Percentiles rank a stretch among this genome's conserved stretches.
phyloP scores from a whole-genome alignment of 2,888 invertebrate species.

The Nephrotoma flavescens region DNA sequence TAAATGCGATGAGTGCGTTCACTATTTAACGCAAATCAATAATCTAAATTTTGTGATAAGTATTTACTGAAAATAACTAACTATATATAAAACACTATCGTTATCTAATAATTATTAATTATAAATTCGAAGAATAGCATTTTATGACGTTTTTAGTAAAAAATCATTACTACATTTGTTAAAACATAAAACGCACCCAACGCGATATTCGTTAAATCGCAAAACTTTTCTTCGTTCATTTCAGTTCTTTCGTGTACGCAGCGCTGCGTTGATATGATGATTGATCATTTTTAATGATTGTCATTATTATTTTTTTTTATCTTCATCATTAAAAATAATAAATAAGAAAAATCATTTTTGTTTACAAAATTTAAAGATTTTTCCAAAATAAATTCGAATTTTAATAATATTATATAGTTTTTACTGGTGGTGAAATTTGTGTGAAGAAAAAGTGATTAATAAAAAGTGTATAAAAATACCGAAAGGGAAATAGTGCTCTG shows the following conservation, averaged over 20 bases:
- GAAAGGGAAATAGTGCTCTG: background rate
- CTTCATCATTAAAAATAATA: background rate
- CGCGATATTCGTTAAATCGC: background rate
- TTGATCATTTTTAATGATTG: slow-evolving; percentile 4
- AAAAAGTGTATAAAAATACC: background rate
- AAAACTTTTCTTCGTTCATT: background rate
- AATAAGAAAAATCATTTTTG: slow-evolving; percentile 1
- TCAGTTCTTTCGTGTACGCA: background rate
- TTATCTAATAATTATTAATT: background rate
- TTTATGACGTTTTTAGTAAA: background rate
- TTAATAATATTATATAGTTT: background rate
- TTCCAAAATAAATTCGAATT: background rate
- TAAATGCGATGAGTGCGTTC: background rate
- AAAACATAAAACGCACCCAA: background rate
- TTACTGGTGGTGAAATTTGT: background rate
- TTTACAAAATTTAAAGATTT: background rate
- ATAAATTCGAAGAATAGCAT: background rate
- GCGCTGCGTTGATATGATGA: slow-evolving; percentile 3
- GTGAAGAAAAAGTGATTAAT: background rate
- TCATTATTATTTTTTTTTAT: slow-evolving; percentile 3
- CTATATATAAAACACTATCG: background rate
- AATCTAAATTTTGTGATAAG: background rate
- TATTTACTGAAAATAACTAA: background rate
- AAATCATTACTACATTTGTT: slow-evolving; percentile 2
- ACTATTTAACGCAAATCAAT: background rate